Conservation (phyloP, 37 sponge, comb jelly and placozoan genomes). For the Oopsacas minuta region DNA sequence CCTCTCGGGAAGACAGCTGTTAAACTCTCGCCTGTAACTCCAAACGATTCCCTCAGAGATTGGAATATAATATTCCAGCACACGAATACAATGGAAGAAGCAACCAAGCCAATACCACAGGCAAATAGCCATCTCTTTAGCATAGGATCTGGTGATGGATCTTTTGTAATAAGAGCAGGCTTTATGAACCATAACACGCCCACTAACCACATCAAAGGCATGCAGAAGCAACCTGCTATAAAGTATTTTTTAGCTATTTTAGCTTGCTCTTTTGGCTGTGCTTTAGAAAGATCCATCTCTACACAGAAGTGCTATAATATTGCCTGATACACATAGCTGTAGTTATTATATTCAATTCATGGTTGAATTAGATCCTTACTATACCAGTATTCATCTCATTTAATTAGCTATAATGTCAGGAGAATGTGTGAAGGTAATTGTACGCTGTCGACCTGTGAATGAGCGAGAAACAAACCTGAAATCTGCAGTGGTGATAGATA, state of each 20-base stretch:
- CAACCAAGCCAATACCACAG: not conserved
- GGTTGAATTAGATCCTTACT: not conserved
- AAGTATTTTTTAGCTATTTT: conserved; percentile 6
- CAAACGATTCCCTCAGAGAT: not conserved
- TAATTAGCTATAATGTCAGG: conserved; percentile 27
- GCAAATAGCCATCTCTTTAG: not conserved
- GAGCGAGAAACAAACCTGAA: conserved; percentile 63
- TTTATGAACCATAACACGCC: conserved; percentile 10
- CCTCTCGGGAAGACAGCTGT: conserved; percentile 5
- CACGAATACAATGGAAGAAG: not conserved
- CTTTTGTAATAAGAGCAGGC: conserved; percentile 4
- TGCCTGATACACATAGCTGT: not conserved
- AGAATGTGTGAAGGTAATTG: conserved; percentile 88
- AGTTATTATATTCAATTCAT: not conserved
- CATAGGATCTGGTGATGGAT: not conserved
- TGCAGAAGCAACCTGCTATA: not conserved
- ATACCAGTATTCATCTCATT: not conserved
- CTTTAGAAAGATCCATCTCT: not conserved
- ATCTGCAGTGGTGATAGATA: conserved; percentile 49
- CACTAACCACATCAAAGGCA: conserved; percentile 14
- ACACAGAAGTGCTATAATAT: not conserved
- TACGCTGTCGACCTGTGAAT: conserved; percentile 86
- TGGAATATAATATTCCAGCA: conserved; percentile 4
- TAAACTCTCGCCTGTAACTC: not conserved
- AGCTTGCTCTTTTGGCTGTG: not conserved